Conservation (phyloP, 2,888 invertebrate species). For the Lobophora halterata region DNA sequence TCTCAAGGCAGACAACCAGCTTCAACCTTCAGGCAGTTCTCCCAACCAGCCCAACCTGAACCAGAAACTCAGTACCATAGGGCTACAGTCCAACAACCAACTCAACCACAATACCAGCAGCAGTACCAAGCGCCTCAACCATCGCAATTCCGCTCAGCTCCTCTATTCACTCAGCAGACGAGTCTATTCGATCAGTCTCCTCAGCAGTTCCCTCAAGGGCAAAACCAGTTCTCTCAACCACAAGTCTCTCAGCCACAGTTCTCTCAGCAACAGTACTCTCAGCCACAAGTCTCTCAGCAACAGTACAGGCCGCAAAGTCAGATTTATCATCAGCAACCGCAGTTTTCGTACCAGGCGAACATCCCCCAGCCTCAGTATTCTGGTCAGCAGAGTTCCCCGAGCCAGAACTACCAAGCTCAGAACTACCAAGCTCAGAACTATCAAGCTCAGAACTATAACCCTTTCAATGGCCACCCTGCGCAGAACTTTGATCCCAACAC, state of each 20-base stretch:
- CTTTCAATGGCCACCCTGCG: slow-evolving; percentile 85
- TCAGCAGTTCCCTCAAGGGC: slow-evolving; percentile 54
- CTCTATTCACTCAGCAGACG: slow-evolving; percentile 47
- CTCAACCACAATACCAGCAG: slow-evolving; percentile 43
- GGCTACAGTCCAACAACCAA: slow-evolving; percentile 25
- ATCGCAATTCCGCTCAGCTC: slow-evolving; percentile 37
- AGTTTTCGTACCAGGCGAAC: slow-evolving; percentile 43
- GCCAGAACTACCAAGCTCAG: slow-evolving; percentile 28
- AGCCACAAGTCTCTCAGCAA: slow-evolving; percentile 39
- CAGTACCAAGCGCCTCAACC: slow-evolving; percentile 37
- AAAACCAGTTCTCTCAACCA: slow-evolving; percentile 39
- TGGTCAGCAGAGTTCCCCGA: slow-evolving; percentile 21
- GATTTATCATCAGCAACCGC: slow-evolving; percentile 34
- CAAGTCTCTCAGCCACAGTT: slow-evolving; percentile 71
- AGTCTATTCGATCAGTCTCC: slow-evolving; percentile 55
- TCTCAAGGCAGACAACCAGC: slow-evolving; percentile 28
- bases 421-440: slow-evolving; percentile 53
- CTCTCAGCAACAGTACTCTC: slow-evolving; percentile 66
- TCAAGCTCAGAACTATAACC: slow-evolving; percentile 66
- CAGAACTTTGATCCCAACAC: slow-evolving; percentile 86
- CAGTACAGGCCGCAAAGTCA: slow-evolving; percentile 38
- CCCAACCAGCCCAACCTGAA: slow-evolving; percentile 31
- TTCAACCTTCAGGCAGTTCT: slow-evolving; percentile 27
- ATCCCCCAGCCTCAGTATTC: slow-evolving; percentile 39
- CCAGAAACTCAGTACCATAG: slow-evolving; percentile 36